These are phyloP conservation scores for Acomys russatus DNA, from an alignment of 2,797 vertebrate genomes.

Conservation along the genomic window DNA sequence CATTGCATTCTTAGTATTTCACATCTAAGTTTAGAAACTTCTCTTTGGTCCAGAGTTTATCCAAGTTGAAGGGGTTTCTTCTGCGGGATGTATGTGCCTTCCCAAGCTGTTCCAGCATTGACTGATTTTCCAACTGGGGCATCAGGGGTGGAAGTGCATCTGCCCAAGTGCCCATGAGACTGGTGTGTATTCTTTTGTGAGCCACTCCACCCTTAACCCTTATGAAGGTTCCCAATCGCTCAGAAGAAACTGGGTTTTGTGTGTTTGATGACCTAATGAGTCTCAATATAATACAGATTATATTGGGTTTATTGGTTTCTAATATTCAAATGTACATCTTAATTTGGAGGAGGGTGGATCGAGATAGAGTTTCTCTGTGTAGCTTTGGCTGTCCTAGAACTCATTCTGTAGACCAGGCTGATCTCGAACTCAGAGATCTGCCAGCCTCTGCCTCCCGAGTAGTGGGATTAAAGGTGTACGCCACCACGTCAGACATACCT, in stretches of 20 bases:
- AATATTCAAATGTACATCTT: neutral
- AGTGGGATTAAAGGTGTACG: neutral
- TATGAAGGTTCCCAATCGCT: neutral
- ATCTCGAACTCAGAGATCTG: neutral
- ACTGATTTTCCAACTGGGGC: neutral
- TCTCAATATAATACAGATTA: neutral
- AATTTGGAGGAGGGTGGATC: neutral
- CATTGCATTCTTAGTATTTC: neutral
- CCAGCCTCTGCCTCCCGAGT: neutral
- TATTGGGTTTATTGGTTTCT: neutral
- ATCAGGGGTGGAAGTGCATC: neutral
- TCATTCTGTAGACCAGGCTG: neutral
- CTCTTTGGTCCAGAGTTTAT: neutral
- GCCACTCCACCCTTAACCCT: neutral
- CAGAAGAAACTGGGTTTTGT: neutral
- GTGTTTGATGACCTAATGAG: neutral
- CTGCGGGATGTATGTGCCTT: neutral
- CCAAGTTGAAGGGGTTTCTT: neutral
- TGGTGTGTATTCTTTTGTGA: neutral
- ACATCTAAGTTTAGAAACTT: conserved; percentile 15
- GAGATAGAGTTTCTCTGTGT: neutral
- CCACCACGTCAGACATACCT: neutral
- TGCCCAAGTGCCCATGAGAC: neutral
- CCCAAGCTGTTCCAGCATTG: neutral
- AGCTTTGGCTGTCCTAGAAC: neutral